These are phyloP conservation scores for Spodoptera frugiperda DNA, from an alignment of 1,140 invertebrate species.

Conservation along the genomic window DNA sequence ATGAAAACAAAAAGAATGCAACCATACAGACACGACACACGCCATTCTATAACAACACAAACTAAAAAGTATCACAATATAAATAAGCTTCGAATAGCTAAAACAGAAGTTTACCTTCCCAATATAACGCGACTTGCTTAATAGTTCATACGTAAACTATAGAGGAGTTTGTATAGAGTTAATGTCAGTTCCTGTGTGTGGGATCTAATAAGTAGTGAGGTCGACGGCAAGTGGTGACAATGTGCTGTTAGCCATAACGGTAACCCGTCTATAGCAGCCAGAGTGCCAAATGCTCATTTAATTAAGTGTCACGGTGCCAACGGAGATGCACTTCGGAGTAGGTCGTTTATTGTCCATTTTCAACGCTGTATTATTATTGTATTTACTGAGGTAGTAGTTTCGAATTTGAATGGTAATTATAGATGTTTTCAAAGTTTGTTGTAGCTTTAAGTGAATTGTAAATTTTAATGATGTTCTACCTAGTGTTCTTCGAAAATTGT, in stretches of 20 bases:
- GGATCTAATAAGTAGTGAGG: constrained; percentile 63
- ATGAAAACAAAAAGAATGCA: too few species aligned
- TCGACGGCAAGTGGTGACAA: constrained; percentile 61
- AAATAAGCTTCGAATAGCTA: background rate
- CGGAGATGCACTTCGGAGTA: constrained; percentile 7
- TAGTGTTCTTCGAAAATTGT: background rate
- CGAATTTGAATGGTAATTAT: too few species aligned
- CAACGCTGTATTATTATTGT: too few species aligned
- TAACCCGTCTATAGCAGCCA: constrained; percentile 17
- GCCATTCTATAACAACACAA: too few species aligned
- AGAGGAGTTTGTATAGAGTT: constrained; percentile 19
- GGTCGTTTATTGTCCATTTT: constrained; percentile 5
- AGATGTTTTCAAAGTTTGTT: too few species aligned
- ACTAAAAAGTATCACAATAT: background rate
- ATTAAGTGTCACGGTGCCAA: constrained; percentile 44
- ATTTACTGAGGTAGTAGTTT: too few species aligned
- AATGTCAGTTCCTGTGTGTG: constrained; percentile 48
- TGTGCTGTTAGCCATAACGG: constrained; percentile 57
- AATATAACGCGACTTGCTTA: background rate
- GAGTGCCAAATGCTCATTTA: constrained; percentile 54
- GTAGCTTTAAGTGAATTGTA: too few species aligned
- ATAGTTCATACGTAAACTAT: constrained; percentile 11
- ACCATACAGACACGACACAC: too few species aligned
- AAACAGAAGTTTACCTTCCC: constrained; percentile 1
- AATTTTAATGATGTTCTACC: too few species aligned